phyloP scores from a whole-genome alignment of 2,888 invertebrate genomes.

The Pristionchus entomophagus region DNA sequence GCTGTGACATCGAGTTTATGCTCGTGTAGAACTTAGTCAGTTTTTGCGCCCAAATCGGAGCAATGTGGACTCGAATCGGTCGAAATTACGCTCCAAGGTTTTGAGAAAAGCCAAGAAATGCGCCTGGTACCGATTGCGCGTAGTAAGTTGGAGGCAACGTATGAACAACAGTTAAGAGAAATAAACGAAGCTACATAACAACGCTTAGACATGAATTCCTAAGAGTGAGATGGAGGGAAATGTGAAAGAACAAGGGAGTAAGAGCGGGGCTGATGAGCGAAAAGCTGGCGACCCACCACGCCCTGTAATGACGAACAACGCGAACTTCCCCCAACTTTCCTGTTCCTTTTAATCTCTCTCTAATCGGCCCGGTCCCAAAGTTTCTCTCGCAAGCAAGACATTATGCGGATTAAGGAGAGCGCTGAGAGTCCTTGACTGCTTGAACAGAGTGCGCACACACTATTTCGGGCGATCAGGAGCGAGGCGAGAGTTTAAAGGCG shows the following conservation, averaged over 20 bases:
- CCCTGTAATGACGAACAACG: slow-evolving; percentile 9
- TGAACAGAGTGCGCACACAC: background rate
- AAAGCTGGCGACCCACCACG: slow-evolving; percentile 18
- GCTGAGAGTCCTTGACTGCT: background rate
- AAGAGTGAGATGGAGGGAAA: too few species aligned
- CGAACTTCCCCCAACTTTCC: background rate
- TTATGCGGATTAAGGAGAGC: background rate
- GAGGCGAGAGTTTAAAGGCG: slow-evolving; percentile 1
- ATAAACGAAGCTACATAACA: too few species aligned
- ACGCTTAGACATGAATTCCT: too few species aligned
- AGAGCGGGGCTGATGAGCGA: slow-evolving; percentile 14
- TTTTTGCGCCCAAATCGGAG: background rate
- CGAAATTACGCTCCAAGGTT: slow-evolving; percentile 7
- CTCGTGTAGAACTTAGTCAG: background rate
- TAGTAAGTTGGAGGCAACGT: too few species aligned
- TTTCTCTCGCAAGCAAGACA: background rate
- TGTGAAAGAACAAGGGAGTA: background rate
- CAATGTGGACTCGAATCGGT: slow-evolving; percentile 1
- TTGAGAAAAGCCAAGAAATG: too few species aligned
- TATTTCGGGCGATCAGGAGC: slow-evolving; percentile 1
- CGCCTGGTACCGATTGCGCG: too few species aligned
- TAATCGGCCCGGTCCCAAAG: background rate
- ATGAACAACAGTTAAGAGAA: too few species aligned
- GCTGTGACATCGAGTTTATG: slow-evolving; percentile 12
- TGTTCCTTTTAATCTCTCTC: background rate